Percentiles rank a stretch among this genome's conserved stretches.
Evolutionary conservation across 2,113 vertebrate genomes (phyloP).

Genomic region (Leucopsar rothschildi): DNA sequence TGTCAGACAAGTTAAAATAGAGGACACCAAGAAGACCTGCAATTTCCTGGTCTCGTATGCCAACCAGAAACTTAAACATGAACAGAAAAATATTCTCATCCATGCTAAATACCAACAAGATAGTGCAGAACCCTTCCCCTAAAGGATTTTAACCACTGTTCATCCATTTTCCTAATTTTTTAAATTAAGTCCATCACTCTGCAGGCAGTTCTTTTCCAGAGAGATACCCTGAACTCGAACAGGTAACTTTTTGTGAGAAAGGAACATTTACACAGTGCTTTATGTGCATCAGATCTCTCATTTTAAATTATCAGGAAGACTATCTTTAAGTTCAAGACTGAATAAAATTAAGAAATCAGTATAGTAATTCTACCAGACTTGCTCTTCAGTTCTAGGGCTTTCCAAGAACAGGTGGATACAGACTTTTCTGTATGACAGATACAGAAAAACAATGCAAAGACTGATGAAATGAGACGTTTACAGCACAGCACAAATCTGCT

Average conservation of each 20-base stretch:
- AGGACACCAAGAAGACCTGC: background rate
- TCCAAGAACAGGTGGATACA: background rate
- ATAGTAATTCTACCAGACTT: background rate
- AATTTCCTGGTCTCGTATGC: background rate
- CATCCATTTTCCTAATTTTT: background rate
- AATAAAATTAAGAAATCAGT: background rate
- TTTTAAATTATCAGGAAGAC: background rate
- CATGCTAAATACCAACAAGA: background rate
- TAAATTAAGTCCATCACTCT: background rate
- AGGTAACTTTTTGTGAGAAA: background rate
- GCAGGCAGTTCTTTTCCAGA: background rate
- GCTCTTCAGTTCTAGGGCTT: background rate
- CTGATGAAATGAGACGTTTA: background rate
- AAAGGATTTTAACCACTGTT: background rate
- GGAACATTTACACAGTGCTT: background rate
- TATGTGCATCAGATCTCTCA: background rate
- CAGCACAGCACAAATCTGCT: background rate
- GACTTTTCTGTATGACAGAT: background rate
- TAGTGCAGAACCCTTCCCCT: background rate
- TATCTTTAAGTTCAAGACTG: background rate
- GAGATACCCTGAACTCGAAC: background rate
- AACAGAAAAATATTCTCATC: background rate
- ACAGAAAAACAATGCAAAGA: background rate
- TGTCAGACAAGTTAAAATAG: background rate
- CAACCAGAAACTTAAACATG: background rate